phyloP scores from a whole-genome alignment of 2,888 invertebrate genomes.

The Microchrysa polita region DNA sequence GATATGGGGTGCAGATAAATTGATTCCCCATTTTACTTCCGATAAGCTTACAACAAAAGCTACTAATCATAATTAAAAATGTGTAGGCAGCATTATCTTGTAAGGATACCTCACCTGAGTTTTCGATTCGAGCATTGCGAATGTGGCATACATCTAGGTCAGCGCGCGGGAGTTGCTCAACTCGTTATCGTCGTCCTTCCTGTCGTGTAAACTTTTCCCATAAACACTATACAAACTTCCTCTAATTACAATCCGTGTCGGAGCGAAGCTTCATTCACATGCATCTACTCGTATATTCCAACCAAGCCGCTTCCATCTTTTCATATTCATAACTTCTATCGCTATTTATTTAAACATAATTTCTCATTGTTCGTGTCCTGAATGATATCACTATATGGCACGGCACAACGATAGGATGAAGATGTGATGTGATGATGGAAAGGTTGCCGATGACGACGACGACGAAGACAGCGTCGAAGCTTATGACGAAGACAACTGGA shows the following conservation, averaged over 20 bases:
- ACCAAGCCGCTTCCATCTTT: too few relatives aligned
- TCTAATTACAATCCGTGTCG: conserved; percentile 20
- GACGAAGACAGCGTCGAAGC: too few relatives aligned
- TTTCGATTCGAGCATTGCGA: conserved; percentile 43
- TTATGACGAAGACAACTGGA: not conserved
- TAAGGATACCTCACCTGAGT: conserved; percentile 44
- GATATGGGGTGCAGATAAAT: too few relatives aligned
- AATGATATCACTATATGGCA: too few relatives aligned
- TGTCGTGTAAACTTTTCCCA: not conserved
- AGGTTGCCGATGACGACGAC: conserved; percentile 2
- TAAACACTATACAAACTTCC: not conserved
- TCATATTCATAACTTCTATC: too few relatives aligned
- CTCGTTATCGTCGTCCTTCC: conserved; percentile 17
- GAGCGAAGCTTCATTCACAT: not conserved
- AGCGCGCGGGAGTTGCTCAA: conserved; percentile 12
- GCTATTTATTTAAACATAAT: not conserved
- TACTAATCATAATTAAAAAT: not conserved
- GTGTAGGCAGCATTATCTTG: not conserved
- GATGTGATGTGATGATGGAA: too few relatives aligned
- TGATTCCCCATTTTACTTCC: too few relatives aligned
- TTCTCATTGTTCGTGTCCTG: not conserved
- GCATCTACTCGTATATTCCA: too few relatives aligned
- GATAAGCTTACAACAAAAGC: not conserved
- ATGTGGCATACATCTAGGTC: conserved; percentile 38
- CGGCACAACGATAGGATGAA: too few relatives aligned